A percentile compares a stretch with the other conserved stretches of the same genome.
Evolutionary conservation across 2,797 vertebrate genomes (phyloP).

Genomic region (Melanotaenia nigrans): DNA sequence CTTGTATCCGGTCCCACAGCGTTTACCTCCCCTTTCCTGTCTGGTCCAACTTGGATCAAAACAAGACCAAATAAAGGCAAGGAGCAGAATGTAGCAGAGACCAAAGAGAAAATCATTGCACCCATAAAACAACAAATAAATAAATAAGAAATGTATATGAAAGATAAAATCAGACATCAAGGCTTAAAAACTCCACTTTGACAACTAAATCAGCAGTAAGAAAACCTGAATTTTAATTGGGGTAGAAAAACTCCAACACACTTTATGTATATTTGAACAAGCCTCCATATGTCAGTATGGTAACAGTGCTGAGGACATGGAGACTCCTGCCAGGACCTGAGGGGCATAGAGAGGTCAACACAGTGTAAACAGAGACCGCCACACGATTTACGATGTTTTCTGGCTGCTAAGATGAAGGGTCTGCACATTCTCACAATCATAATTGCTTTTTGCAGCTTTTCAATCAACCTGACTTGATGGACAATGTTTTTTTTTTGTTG

Average conservation of each 20-base stretch:
- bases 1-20: not conserved
- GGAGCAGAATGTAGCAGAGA: too few relatives aligned
- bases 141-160: too few relatives aligned
- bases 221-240: not conserved
- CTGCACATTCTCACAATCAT: slow-evolving; percentile 84
- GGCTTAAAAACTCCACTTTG: not conserved
- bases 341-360: slow-evolving; percentile 73
- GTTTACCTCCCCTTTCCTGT: not conserved
- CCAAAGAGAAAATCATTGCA: too few relatives aligned
- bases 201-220: not conserved
- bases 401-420: slow-evolving; percentile 76
- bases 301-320: slow-evolving; percentile 57
- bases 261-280: slow-evolving; percentile 22
- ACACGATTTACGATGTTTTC: slow-evolving; percentile 82
- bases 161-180: not conserved
- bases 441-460: slow-evolving; percentile 86
- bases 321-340: slow-evolving; percentile 61
- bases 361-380: slow-evolving; percentile 77
- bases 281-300: slow-evolving; percentile 51
- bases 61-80: slow-evolving; percentile 3
- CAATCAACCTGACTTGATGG: slow-evolving; percentile 73
- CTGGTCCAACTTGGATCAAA: not conserved
- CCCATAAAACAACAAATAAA: too few relatives aligned
- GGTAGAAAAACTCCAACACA: not conserved
- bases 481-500: slow-evolving; percentile 45